Evolutionary conservation across 2,113 vertebrate genomes (phyloP).

Genomic region (Apteryx mantelli): DNA sequence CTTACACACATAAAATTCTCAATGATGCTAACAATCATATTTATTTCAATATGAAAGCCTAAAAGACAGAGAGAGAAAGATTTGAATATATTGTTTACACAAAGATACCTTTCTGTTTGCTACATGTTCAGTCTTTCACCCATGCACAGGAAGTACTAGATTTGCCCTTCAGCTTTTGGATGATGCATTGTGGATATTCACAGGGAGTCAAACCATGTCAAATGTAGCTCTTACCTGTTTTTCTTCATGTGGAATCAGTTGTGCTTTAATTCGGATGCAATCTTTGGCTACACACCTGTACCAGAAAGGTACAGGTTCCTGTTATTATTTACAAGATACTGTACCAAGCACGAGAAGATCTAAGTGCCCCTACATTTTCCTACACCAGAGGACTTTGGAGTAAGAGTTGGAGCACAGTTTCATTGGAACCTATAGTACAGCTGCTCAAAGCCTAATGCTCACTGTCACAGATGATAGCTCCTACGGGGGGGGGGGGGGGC

Average conservation of each 20-base stretch:
- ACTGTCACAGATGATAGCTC: slow-evolving; percentile 28
- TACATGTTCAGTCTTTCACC: neutral
- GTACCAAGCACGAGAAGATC: neutral
- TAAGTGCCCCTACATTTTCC: neutral
- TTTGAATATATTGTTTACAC: neutral
- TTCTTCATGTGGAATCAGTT: neutral
- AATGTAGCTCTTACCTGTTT: neutral
- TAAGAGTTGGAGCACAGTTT: neutral
- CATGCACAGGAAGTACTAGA: neutral
- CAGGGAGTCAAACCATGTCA: neutral
- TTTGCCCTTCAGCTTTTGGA: neutral
- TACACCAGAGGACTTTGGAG: neutral
- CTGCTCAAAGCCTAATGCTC: slow-evolving; percentile 32
- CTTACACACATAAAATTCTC: neutral
- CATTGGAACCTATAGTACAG: neutral
- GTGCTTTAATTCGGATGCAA: neutral
- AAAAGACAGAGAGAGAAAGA: neutral
- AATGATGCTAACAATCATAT: slow-evolving; percentile 4
- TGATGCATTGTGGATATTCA: neutral
- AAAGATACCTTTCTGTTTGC: neutral
- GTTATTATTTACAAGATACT: neutral
- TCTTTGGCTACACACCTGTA: neutral
- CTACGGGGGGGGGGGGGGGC: neutral
- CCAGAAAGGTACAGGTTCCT: neutral
- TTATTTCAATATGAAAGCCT: neutral